Evolutionary conservation across 2,888 invertebrate genomes (phyloP), one percentile per base, ranked within the genome.

Genomic region (Galerucella calmariensis): DNA sequence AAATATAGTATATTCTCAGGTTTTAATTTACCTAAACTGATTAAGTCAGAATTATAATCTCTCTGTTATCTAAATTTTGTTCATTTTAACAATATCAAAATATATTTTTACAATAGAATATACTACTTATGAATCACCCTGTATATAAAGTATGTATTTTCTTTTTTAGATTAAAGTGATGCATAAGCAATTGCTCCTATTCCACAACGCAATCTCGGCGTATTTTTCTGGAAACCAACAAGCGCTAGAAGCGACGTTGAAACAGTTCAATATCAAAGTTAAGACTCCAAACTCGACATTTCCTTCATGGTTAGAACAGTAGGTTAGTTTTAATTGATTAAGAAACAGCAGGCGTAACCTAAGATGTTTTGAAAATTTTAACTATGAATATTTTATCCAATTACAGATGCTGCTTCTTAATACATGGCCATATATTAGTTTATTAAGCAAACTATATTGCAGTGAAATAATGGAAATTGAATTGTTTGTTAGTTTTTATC

Each of bases 201-300:
- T 98, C 88, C 98, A 99, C 89, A 98, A 98, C 89, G 98, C 98
- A 1, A 94, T 98, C 74, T 95, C 97, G 48, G 97, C 98, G 9
- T 99, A 98, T 89, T 98, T 98, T 89, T 96, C 97, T 83, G 98
- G 98, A 71, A 99, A 99, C 90, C 96, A 96, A 86, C 92, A 93
- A 77, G 96, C 97, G 76, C 89, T 99, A 72, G 98, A 98, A 87
- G 95, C 96, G 41, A 97, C 98, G 24, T 90, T 98, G 81, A 95
- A 97, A 83, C 97, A 98, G 90, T 98, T 98, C 89, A 97, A 95
- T 88, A 95, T 98, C 85, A 96, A 95, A 89, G 92, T 95, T 79
- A 94, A 94, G 87, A 91, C 93, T 80, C 94, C 95, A 68, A 95
- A 95, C 86, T 91, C 94, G 48, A 90, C 90, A 79, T 90, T 92